phyloP scores from a whole-genome alignment of 2,888 invertebrate genomes.

The Junonia oenone region DNA sequence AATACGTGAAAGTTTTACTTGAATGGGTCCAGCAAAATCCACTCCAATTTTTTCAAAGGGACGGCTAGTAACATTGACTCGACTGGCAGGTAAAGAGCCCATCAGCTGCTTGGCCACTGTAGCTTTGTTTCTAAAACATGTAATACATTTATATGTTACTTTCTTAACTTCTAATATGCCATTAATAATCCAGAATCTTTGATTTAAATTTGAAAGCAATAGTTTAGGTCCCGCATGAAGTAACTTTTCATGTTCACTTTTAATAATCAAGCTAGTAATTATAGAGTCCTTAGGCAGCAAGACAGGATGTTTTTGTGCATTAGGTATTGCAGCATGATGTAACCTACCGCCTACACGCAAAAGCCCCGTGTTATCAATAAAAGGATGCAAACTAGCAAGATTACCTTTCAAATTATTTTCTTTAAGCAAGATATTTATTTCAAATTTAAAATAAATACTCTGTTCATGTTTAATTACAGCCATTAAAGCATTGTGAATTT shows the following conservation, averaged over 20 bases:
- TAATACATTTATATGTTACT: conserved; percentile 3
- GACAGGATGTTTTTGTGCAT: conserved; percentile 22
- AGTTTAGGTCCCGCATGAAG: conserved; percentile 17
- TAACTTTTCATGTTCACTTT: conserved; percentile 8
- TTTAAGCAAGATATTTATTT: conserved; percentile 12
- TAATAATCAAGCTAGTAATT: conserved; percentile 25
- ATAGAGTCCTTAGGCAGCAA: conserved; percentile 22
- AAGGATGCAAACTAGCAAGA: conserved; percentile 24
- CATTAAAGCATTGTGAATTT: background rate
- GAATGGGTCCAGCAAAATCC: conserved; percentile 23
- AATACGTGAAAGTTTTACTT: conserved; percentile 14
- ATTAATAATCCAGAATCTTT: conserved; percentile 15
- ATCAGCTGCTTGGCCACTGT: conserved; percentile 11
- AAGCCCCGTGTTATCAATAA: conserved; percentile 22
- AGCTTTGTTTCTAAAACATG: conserved; percentile 15
- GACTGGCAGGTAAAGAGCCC: conserved; percentile 9
- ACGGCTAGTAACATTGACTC: conserved; percentile 2
- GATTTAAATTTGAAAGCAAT: background rate
- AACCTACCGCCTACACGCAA: conserved; percentile 28
- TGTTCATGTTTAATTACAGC: conserved; percentile 16
- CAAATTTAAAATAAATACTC: conserved; percentile 17
- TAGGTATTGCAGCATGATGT: conserved; percentile 19
- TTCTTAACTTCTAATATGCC: conserved; percentile 17
- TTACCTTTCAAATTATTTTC: conserved; percentile 7
- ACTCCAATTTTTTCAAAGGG: conserved; percentile 17